Conservation (phyloP, 2,113 vertebrate species). For the Vimba vimba region DNA sequence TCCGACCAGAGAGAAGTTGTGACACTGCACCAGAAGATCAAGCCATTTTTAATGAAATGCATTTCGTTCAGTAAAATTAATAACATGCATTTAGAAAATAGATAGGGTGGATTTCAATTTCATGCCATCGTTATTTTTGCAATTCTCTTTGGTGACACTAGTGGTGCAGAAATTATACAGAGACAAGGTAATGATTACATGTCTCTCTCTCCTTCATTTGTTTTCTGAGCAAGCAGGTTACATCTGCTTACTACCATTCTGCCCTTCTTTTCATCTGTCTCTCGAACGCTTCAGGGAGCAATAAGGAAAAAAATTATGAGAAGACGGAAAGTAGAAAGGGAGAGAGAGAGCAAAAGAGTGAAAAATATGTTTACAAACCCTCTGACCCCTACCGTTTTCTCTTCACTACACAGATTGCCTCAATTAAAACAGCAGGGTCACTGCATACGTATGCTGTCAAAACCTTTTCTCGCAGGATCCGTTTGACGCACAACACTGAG, state of each 20-base stretch:
- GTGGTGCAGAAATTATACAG: background rate
- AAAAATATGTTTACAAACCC: conserved; percentile 31
- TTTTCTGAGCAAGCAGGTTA: conserved; percentile 27
- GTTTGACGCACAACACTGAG: background rate
- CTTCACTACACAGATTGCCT: conserved; percentile 22
- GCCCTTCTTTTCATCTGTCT: conserved; percentile 36
- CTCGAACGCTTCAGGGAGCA: conserved; percentile 3
- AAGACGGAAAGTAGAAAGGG: background rate
- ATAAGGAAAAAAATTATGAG: conserved; percentile 4
- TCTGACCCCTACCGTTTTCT: conserved; percentile 39
- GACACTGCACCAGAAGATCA: too few species aligned
- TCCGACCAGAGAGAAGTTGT: too few species aligned
- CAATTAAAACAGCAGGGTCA: conserved; percentile 44
- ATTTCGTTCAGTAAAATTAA: background rate
- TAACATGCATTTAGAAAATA: background rate
- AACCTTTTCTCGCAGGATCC: background rate
- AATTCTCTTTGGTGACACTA: background rate
- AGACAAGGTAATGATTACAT: background rate
- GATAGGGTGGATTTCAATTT: background rate
- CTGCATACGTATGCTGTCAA: conserved; percentile 13
- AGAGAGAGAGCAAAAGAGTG: background rate
- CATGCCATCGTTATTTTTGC: background rate
- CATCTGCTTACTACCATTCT: conserved; percentile 28
- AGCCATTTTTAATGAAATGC: background rate
- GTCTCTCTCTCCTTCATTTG: conserved; percentile 16